Percentiles rank a stretch among this genome's conserved stretches.
Conservation (phyloP, 2,888 invertebrate genomes). For the Homarus gammarus region DNA sequence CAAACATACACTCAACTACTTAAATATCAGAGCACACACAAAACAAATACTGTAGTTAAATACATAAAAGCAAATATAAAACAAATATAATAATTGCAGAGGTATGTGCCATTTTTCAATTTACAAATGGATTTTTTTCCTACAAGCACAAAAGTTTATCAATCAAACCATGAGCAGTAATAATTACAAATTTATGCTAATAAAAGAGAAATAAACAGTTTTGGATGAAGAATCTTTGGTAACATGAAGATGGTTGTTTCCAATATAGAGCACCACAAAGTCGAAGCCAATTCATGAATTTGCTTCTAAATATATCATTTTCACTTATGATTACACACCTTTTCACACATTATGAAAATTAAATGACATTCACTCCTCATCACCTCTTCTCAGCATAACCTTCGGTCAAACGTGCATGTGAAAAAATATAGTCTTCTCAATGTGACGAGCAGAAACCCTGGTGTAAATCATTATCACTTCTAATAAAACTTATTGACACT, state of each 20-base stretch:
- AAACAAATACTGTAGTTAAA: background rate
- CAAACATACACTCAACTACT: constrained; percentile 10
- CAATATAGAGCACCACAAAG: constrained; percentile 53
- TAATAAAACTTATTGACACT: constrained; percentile 1
- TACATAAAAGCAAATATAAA: constrained; percentile 9
- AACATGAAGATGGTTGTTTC: constrained; percentile 40
- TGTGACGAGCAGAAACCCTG: background rate
- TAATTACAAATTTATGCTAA: background rate
- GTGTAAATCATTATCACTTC: background rate
- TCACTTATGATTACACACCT: constrained; percentile 26
- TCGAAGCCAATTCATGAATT: constrained; percentile 43
- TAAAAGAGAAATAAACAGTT: constrained; percentile 2
- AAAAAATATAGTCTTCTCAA: constrained; percentile 39
- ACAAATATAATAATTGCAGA: constrained; percentile 13
- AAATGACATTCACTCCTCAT: background rate
- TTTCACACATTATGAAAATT: background rate
- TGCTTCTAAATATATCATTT: constrained; percentile 32
- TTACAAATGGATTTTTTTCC: background rate
- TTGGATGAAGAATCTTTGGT: constrained; percentile 53
- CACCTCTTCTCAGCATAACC: background rate
- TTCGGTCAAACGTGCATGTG: constrained; percentile 24
- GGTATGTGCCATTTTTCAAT: background rate
- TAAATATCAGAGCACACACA: background rate
- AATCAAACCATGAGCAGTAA: background rate
- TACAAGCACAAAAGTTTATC: background rate